phyloP scores from a whole-genome alignment of 2,888 invertebrate genomes.

The Parasteatoda lunata region DNA sequence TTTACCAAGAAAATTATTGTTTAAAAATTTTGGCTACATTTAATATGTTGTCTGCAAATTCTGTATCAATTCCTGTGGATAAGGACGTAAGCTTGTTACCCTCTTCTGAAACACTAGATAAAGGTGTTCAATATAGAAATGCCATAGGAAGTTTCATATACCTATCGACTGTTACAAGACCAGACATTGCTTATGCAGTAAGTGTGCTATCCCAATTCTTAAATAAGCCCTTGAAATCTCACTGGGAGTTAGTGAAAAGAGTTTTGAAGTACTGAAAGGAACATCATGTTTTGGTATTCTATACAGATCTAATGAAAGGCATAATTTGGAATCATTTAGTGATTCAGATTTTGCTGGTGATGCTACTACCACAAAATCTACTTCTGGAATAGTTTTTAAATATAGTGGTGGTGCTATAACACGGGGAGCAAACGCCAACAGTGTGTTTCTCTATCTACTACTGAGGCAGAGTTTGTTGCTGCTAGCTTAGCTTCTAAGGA shows the following conservation, averaged over 20 bases:
- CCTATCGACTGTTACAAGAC: conserved; percentile 20
- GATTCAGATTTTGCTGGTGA: conserved; percentile 36
- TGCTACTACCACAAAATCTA: conserved; percentile 17
- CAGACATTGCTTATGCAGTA: conserved; percentile 34
- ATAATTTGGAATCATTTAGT: conserved; percentile 4
- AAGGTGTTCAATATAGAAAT: conserved; percentile 28
- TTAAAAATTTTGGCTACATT: conserved; percentile 40
- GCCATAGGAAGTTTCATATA: conserved; percentile 43
- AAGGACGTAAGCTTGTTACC: background rate
- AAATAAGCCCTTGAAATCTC: background rate
- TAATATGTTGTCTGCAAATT: conserved; percentile 43
- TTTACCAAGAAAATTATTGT: conserved; percentile 36
- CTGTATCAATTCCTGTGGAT: conserved; percentile 44
- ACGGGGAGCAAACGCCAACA: no score
- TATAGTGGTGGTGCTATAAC: no score
- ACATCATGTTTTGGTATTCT: background rate
- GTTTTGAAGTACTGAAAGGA: conserved; percentile 33
- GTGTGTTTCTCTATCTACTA: no score
- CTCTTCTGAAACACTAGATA: background rate
- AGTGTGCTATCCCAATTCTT: background rate
- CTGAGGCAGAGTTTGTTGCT: no score
- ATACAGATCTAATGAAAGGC: background rate
- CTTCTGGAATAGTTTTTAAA: no score
- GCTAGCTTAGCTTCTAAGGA: no score
- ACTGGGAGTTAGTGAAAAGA: conserved; percentile 11